phyloP scores from a whole-genome alignment of 2,113 vertebrate genomes.

The Larimichthys polyactis region DNA sequence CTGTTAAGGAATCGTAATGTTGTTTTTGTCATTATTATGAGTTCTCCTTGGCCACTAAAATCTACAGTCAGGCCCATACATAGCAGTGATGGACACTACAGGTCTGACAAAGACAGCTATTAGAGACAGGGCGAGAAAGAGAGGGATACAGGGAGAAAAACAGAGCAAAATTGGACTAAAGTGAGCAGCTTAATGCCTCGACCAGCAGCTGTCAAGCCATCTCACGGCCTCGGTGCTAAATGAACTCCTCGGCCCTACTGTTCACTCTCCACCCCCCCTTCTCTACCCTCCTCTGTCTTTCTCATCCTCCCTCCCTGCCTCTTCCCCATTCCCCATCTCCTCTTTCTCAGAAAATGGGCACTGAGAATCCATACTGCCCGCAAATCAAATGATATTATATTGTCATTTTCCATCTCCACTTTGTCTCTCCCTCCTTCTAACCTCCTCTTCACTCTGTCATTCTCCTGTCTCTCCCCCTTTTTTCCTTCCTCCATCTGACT shows the following conservation, averaged over 20 bases:
- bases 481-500: constrained; percentile 15
- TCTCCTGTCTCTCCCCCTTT: constrained; percentile 12
- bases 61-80: not conserved
- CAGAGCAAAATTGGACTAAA: constrained; percentile 63
- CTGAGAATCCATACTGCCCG: constrained; percentile 68
- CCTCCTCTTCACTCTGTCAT: constrained; percentile 49
- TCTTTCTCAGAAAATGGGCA: constrained; percentile 55
- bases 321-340: constrained; percentile 18
- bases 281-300: constrained; percentile 52
- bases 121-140: constrained; percentile 22
- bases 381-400: constrained; percentile 81
- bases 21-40: constrained; percentile 41
- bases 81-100: constrained; percentile 35
- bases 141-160: constrained; percentile 19
- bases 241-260: constrained; percentile 62
- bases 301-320: constrained; percentile 18
- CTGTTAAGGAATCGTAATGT: constrained; percentile 50
- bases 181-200: constrained; percentile 65
- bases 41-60: constrained; percentile 15
- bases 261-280: constrained; percentile 56
- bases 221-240: constrained; percentile 60
- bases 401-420: constrained; percentile 77
- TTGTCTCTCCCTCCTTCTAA: constrained; percentile 57
- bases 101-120: constrained; percentile 51
- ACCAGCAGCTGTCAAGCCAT: constrained; percentile 67